Evolutionary conservation across 2,113 vertebrate genomes (phyloP).

Genomic region (Tichodroma muraria): DNA sequence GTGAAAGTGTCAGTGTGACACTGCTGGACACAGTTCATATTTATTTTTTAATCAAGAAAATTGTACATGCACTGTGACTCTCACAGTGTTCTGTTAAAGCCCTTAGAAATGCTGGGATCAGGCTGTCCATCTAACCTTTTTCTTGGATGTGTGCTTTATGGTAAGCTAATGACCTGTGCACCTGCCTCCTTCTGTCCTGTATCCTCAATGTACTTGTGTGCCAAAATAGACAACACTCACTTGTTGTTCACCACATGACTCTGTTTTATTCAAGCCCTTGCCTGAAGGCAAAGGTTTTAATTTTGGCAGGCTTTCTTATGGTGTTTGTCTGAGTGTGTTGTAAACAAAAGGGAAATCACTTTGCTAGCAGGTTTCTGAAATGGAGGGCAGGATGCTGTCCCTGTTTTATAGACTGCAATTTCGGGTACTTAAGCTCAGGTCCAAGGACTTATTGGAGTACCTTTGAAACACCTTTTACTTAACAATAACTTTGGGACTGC

Average conservation of each 20-base stretch:
- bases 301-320: background rate
- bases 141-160: background rate
- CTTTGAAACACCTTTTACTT: background rate
- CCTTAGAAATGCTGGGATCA: background rate
- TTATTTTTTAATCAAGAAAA: conserved; percentile 26
- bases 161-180: background rate
- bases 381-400: background rate
- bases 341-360: background rate
- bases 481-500: background rate
- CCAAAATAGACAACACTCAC: background rate
- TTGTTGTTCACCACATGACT: background rate
- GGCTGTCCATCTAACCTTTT: background rate
- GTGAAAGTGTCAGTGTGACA: background rate
- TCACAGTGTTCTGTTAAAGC: background rate
- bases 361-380: background rate
- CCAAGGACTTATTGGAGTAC: background rate
- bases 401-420: background rate
- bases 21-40: background rate
- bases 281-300: background rate
- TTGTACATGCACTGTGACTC: background rate
- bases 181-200: background rate
- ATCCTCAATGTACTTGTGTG: rapidly evolving
- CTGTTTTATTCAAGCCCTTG: background rate
- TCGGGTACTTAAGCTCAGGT: background rate
- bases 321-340: background rate